A percentile compares a stretch with the other conserved stretches of the same genome.
phyloP scores from a whole-genome alignment of 2,113 vertebrate genomes.

The Daubentonia madagascariensis region DNA sequence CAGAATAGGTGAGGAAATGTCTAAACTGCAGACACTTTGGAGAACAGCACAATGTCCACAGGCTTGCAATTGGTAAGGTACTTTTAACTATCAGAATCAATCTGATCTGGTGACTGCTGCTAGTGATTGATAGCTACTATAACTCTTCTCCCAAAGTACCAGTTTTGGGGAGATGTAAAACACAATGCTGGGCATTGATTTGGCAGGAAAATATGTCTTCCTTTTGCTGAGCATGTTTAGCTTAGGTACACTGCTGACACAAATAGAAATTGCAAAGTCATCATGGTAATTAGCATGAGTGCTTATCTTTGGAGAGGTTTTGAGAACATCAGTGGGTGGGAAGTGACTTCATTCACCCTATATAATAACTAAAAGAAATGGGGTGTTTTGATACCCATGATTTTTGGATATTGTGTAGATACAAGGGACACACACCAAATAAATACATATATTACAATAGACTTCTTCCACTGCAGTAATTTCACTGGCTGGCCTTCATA shows the following conservation, averaged over 20 bases:
- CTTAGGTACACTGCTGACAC: conserved; percentile 37
- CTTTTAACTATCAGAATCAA: conserved; percentile 52
- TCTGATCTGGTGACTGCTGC: conserved; percentile 14
- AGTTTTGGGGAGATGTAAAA: conserved; percentile 52
- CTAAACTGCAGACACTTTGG: conserved; percentile 25
- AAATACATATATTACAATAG: neutral
- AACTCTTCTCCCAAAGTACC: conserved; percentile 45
- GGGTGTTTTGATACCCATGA: neutral
- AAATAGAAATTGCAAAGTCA: conserved; percentile 39
- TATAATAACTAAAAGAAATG: neutral
- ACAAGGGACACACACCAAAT: neutral
- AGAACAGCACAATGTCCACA: conserved; percentile 35
- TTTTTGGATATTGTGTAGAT: neutral
- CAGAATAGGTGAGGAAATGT: neutral
- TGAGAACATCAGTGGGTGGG: neutral
- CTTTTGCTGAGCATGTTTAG: conserved; percentile 28
- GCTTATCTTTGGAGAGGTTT: neutral
- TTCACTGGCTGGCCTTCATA: neutral
- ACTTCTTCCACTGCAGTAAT: neutral
- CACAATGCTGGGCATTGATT: conserved; percentile 28
- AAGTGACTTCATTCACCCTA: neutral
- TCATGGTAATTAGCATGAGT: neutral
- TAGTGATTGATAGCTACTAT: conserved; percentile 48
- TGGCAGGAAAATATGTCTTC: conserved; percentile 35
- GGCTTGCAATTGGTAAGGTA: neutral